Evolutionary conservation across 1,140 invertebrate species (phyloP).

Genomic region (Penaeus chinensis): DNA sequence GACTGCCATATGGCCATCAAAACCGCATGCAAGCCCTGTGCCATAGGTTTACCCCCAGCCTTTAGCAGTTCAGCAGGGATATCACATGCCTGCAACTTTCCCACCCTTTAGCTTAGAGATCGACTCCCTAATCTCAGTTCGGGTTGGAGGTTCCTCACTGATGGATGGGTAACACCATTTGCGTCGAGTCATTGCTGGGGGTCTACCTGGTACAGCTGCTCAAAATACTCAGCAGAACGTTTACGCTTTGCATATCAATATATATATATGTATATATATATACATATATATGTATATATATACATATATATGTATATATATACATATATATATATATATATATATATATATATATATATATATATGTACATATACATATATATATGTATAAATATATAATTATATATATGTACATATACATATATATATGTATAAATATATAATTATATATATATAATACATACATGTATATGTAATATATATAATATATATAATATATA

Average conservation of each 20-base stretch:
- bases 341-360: conserved; percentile 12
- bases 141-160: no score
- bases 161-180: not conserved
- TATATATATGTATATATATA: conserved; percentile 13
- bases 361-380: conserved; percentile 9
- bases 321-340: conserved; percentile 8
- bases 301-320: conserved; percentile 14
- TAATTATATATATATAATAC: not conserved
- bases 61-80: no score
- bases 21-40: no score
- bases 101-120: no score
- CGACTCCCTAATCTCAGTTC: no score
- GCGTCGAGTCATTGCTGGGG: not conserved
- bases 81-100: no score
- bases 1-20: no score
- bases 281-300: not conserved
- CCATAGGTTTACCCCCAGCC: no score
- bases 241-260: not conserved
- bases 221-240: not conserved
- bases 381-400: not conserved
- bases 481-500: not conserved
- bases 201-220: not conserved
- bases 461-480: not conserved
- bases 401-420: conserved; percentile 12
- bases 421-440: not conserved